A percentile compares a stretch with the other conserved stretches of the same genome.
phyloP scores from a whole-genome alignment of 1,140 invertebrate species.

The Pygmarrhopalites habei region DNA sequence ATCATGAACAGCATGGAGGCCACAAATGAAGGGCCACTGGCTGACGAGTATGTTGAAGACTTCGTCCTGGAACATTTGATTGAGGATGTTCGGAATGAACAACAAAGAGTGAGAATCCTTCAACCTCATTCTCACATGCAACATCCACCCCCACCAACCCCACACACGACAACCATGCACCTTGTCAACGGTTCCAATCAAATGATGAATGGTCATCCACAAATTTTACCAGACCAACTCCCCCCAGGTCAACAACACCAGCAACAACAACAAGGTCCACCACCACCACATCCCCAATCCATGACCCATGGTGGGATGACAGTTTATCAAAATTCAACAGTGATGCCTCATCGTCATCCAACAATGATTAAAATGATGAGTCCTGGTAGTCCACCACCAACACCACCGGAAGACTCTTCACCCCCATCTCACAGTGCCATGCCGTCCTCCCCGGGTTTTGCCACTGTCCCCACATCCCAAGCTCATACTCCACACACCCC shows the following conservation, averaged over 20 bases:
- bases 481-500: constrained; percentile 20
- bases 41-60: constrained; percentile 19
- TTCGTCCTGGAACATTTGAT: constrained; percentile 18
- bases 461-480: constrained; percentile 22
- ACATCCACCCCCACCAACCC: constrained; percentile 5
- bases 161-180: constrained; percentile 7
- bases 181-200: background rate
- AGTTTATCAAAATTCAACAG: constrained; percentile 1
- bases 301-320: constrained; percentile 14
- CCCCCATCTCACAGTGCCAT: constrained; percentile 12
- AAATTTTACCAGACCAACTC: background rate
- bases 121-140: constrained; percentile 1
- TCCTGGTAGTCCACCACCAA: constrained; percentile 26
- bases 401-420: constrained; percentile 30
- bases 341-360: constrained; percentile 5
- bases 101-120: background rate
- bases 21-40: constrained; percentile 14
- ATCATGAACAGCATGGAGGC: constrained; percentile 26
- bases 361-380: constrained; percentile 14
- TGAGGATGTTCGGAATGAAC: constrained; percentile 1
- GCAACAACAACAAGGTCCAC: background rate
- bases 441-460: constrained; percentile 20
- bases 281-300: background rate
- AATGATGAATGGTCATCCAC: constrained; percentile 4
- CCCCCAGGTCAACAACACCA: background rate